phyloP scores from a whole-genome alignment of 2,888 invertebrate genomes.

The Rhagonycha lutea region DNA sequence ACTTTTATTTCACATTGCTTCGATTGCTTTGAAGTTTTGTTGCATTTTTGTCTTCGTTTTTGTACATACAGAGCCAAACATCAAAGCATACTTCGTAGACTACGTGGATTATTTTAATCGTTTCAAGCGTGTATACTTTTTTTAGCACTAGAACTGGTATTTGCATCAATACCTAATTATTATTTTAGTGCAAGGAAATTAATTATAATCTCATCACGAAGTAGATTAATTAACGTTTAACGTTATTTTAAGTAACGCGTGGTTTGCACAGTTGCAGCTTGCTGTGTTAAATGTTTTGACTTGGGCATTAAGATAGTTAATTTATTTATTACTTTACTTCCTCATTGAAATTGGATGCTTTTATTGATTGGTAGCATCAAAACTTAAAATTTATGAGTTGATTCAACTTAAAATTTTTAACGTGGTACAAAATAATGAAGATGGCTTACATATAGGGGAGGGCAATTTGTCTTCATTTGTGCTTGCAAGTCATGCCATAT shows the following conservation, averaged over 20 bases:
- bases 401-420: neutral
- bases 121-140: neutral
- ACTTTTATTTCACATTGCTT: neutral
- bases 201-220: constrained; percentile 15
- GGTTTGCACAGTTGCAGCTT: neutral
- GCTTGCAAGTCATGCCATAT: constrained; percentile 13
- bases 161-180: constrained; percentile 20
- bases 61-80: neutral
- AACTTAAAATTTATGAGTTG: neutral
- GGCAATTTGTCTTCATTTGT: constrained; percentile 22
- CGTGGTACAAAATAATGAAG: constrained; percentile 9
- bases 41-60: neutral
- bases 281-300: neutral
- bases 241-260: neutral
- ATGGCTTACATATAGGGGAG: constrained; percentile 1
- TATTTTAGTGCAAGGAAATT: constrained; percentile 21
- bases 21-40: neutral
- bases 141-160: neutral
- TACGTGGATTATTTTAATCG: neutral
- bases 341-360: neutral
- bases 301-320: neutral
- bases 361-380: neutral
- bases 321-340: neutral
- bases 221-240: neutral
- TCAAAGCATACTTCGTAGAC: neutral